A percentile compares a stretch with the other conserved stretches of the same genome.
These are phyloP conservation scores for Balanococcus diminutus DNA, from an alignment of 2,888 invertebrate genomes.

Conservation along the genomic window DNA sequence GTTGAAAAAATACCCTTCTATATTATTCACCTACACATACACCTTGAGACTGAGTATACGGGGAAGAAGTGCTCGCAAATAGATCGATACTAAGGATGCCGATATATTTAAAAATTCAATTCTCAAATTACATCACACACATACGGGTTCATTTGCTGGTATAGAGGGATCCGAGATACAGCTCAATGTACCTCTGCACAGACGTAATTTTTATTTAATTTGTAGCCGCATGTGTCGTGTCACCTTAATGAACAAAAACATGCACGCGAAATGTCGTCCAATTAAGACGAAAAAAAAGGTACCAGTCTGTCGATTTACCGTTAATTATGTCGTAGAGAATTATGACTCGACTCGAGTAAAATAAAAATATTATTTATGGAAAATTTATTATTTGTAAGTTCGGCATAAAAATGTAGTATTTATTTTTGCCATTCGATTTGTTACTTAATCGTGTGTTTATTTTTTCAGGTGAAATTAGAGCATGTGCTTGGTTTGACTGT, in stretches of 20 bases:
- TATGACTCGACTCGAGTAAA: not conserved
- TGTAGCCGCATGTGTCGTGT: not conserved
- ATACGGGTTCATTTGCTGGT: not conserved
- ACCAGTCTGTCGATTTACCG: not conserved
- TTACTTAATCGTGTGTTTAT: not conserved
- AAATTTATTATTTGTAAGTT: no score
- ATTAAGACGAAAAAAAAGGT: not conserved
- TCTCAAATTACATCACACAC: not conserved
- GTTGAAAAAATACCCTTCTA: not conserved
- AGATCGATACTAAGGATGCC: not conserved
- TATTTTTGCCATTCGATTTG: not conserved
- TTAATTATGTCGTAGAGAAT: not conserved
- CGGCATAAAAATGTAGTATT: not conserved
- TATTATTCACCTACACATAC: not conserved
- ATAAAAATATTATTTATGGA: not conserved
- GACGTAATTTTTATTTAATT: not conserved
- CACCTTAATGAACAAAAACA: not conserved
- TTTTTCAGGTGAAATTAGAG: constrained; percentile 94
- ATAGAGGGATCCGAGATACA: no score
- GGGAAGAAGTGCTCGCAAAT: not conserved
- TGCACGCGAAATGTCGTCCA: not conserved
- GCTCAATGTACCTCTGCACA: no score
- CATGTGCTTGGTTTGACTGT: constrained; percentile 94
- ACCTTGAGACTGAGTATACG: no score
- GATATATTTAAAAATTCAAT: not conserved